phyloP scores from a whole-genome alignment of 2,888 invertebrate genomes.

The Elaeidobius kamerunicus region DNA sequence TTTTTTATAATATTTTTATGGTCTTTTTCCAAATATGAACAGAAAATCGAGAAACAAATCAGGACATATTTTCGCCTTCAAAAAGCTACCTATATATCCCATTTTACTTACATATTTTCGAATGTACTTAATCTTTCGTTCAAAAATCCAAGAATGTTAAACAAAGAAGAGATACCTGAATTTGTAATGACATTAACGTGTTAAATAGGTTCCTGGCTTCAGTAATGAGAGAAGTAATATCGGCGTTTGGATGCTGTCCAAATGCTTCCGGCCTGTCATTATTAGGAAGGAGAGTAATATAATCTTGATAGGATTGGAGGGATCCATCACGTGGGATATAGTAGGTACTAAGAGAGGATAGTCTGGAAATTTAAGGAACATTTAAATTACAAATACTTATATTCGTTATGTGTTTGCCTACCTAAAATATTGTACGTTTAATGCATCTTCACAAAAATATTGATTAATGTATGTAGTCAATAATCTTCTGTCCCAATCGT shows the following conservation, averaged over 20 bases:
- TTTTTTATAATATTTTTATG: too few relatives aligned
- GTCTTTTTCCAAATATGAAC: too few relatives aligned
- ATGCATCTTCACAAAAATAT: constrained; percentile 71
- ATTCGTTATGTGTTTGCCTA: too few relatives aligned
- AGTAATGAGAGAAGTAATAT: constrained; percentile 80
- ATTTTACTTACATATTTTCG: too few relatives aligned
- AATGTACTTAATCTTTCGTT: not conserved
- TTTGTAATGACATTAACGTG: constrained; percentile 74
- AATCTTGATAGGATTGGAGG: constrained; percentile 76
- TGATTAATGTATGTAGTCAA: constrained; percentile 80
- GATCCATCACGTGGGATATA: constrained; percentile 82
- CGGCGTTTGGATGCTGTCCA: constrained; percentile 88
- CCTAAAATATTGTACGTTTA: constrained; percentile 65
- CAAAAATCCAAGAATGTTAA: not conserved
- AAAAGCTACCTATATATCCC: too few relatives aligned
- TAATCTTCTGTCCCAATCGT: constrained; percentile 72
- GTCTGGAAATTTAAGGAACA: constrained; percentile 48
- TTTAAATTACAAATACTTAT: not conserved
- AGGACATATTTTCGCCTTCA: too few relatives aligned
- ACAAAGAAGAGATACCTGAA: constrained; percentile 49
- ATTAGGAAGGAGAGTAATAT: constrained; percentile 72
- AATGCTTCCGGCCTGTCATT: constrained; percentile 83
- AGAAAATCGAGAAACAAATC: too few relatives aligned
- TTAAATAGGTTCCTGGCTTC: constrained; percentile 74
- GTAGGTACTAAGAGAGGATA: constrained; percentile 72